Conservation (phyloP, 2,888 invertebrate species). For the Rutpela maculata region DNA sequence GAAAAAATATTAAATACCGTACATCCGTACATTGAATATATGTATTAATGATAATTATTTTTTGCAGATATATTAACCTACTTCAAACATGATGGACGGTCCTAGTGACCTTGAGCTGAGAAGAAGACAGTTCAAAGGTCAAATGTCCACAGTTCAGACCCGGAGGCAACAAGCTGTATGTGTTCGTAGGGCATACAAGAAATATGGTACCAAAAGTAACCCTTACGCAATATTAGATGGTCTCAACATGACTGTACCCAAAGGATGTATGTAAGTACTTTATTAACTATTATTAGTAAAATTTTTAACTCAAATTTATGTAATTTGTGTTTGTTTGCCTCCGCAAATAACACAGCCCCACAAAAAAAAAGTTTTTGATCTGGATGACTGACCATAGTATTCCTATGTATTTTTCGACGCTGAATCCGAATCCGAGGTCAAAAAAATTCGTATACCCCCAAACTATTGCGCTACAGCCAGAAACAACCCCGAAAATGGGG, state of each 20-base stretch:
- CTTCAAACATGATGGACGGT: constrained; percentile 58
- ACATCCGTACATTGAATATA: too few species aligned
- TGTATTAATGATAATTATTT: neutral
- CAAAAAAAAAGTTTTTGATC: too few species aligned
- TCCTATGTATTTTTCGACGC: too few species aligned
- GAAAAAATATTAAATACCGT: too few species aligned
- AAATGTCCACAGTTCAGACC: constrained; percentile 70
- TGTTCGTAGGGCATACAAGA: constrained; percentile 88
- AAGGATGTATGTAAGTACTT: constrained; percentile 71
- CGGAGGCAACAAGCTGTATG: constrained; percentile 89
- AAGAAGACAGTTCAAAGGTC: constrained; percentile 65
- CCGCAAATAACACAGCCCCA: too few species aligned
- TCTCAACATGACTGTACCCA: constrained; percentile 93
- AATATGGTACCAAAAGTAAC: constrained; percentile 87
- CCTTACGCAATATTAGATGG: constrained; percentile 90
- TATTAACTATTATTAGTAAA: neutral
- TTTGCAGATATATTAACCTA: neutral
- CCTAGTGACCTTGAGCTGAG: constrained; percentile 65
- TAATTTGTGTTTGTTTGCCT: too few species aligned
- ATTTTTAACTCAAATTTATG: too few species aligned
- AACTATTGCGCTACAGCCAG: too few species aligned
- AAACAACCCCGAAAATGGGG: too few species aligned
- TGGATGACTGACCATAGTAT: too few species aligned
- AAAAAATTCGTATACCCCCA: too few species aligned
- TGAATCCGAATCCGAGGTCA: too few species aligned